Evolutionary conservation across 2,888 invertebrate species (phyloP), one percentile per base, ranked within the genome.

Genomic region (Vanessa cardui): DNA sequence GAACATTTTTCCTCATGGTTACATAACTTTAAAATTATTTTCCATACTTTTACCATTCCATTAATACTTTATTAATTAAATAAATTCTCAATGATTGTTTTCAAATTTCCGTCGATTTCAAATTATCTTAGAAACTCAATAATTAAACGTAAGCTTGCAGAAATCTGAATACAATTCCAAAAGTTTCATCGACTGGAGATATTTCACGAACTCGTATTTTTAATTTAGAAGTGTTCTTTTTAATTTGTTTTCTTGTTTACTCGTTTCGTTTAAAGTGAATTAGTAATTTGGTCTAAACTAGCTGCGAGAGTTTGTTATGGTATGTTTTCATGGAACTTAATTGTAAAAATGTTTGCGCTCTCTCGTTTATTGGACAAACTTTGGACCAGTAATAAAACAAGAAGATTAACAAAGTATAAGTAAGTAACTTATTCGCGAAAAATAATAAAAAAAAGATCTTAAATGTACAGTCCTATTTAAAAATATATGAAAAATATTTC

Each of bases 201-300:
- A 16, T 45, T 64, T 50, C n/a, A 44, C 47, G 39, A 26, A 44
- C 18, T 56, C 31, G 54, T 61, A 16, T 47, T 61, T 56, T 61
- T 61, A 61, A 54, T 65, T 65, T n/a, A 31, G 18, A 59, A 65
- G 12, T 65, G 45, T 52, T 52, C 33, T 65, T 15, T 31, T 15
- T 50, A 59, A 64, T 52, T 63, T 33, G 56, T 52, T 56, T 59
- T 64, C 44, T 58, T 64, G 18, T 31, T 64, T 26, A 8, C 12
- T 52, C 15, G 16, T n/a, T 47, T 64, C 49, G 52, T 64, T 15
- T 39, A 26, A 64, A 50, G 33, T 58, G 39, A 58, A 58, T 47
- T 26, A 64, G 45, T 64, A 47, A 50, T 50, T 44, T 33, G 31
- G n/a, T 58, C 33, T n/a, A 16, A 46, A 62, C 54, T 54, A 26